phyloP scores from a whole-genome alignment of 2,888 invertebrate species.

The Patella ulyssiponensis region DNA sequence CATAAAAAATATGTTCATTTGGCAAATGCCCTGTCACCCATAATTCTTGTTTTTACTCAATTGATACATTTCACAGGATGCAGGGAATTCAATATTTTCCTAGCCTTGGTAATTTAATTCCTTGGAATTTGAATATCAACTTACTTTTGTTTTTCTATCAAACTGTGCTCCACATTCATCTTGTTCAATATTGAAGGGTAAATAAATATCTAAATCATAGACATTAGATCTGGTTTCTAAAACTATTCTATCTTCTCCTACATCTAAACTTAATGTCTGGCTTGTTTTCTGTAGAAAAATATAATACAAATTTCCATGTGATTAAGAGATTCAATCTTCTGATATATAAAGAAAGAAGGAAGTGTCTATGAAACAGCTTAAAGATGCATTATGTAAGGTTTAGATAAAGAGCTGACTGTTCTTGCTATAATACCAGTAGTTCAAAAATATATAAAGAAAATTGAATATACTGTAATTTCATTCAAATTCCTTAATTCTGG shows the following conservation, averaged over 20 bases:
- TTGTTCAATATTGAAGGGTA: conserved; percentile 68
- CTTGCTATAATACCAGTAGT: too few relatives aligned
- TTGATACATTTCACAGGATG: background rate
- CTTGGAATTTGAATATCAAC: conserved; percentile 3
- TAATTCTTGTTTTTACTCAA: too few relatives aligned
- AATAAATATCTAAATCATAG: conserved; percentile 71
- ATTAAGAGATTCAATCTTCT: too few relatives aligned
- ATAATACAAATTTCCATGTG: background rate
- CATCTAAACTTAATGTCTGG: conserved; percentile 65
- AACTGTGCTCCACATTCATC: conserved; percentile 71
- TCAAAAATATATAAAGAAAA: too few relatives aligned
- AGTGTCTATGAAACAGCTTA: too few relatives aligned
- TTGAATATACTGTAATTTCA: too few relatives aligned
- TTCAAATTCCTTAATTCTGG: too few relatives aligned
- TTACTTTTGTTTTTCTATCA: conserved; percentile 66
- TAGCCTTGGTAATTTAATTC: background rate
- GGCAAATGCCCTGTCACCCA: too few relatives aligned
- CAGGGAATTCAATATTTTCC: background rate
- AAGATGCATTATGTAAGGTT: too few relatives aligned
- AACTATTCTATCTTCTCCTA: conserved; percentile 71
- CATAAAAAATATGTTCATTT: too few relatives aligned
- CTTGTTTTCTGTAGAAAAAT: conserved; percentile 62
- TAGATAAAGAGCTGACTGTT: too few relatives aligned
- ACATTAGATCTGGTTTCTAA: conserved; percentile 67
- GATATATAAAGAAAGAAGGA: too few relatives aligned